Percentiles rank a stretch among this genome's conserved stretches.
Conservation (phyloP, 2,113 vertebrate genomes). For the Centropus bengalensis region DNA sequence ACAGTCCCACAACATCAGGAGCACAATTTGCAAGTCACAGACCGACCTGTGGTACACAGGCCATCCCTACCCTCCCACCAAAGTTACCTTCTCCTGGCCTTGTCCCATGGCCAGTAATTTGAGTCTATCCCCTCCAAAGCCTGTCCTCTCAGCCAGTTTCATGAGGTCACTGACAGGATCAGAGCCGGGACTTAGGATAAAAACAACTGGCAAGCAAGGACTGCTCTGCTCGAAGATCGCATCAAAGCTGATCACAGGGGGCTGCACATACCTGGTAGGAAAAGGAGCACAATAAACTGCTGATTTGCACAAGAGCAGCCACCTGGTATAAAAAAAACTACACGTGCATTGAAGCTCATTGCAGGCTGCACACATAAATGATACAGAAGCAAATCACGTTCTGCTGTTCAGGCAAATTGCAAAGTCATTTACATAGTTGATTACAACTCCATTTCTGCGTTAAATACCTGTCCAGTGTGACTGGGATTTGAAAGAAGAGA, state of each 20-base stretch:
- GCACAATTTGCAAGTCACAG: background rate
- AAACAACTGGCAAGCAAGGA: constrained; percentile 89
- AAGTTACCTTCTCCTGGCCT: constrained; percentile 91
- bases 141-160: constrained; percentile 87
- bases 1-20: background rate
- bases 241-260: constrained; percentile 92
- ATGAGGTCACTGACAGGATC: constrained; percentile 92
- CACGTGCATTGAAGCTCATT: background rate
- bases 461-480: background rate
- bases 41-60: background rate
- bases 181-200: constrained; percentile 93
- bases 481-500: background rate
- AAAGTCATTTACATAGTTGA: fast-evolving
- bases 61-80: background rate
- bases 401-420: background rate
- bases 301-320: background rate
- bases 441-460: background rate
- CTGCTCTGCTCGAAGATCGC: constrained; percentile 90
- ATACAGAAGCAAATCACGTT: background rate
- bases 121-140: constrained; percentile 86
- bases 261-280: constrained; percentile 89
- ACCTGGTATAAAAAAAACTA: background rate
- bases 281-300: background rate
- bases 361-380: background rate
- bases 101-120: constrained; percentile 97